phyloP scores from a whole-genome alignment of 2,113 vertebrate species.

The Mirza zaza region DNA sequence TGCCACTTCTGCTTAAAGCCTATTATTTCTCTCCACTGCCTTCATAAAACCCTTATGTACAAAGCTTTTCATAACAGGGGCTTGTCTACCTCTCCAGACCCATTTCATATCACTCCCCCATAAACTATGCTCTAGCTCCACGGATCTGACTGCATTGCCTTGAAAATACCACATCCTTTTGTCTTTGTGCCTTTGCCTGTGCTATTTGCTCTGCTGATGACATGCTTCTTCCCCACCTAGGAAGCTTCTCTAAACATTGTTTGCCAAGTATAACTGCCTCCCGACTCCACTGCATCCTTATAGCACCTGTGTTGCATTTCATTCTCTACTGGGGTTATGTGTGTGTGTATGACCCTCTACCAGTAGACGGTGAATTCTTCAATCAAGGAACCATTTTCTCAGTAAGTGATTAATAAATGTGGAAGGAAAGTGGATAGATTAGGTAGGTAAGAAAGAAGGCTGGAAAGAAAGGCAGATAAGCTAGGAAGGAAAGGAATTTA shows the following conservation, averaged over 20 bases:
- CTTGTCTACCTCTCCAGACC: neutral
- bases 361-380: neutral
- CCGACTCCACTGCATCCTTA: too few species aligned
- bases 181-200: neutral
- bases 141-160: neutral
- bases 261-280: fast-evolving
- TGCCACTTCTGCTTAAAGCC: neutral
- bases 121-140: neutral
- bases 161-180: neutral
- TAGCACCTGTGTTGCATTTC: neutral
- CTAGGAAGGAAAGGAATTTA: neutral
- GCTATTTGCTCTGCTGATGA: neutral
- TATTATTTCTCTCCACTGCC: conserved; percentile 4
- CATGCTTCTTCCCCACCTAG: neutral
- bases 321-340: fast-evolving
- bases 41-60: neutral
- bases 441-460: neutral
- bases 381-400: neutral
- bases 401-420: neutral
- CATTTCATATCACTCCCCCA: neutral
- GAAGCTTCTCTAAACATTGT: neutral
- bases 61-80: neutral
- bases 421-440: neutral
- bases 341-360: fast-evolving
- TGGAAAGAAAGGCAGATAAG: neutral